Conservation (phyloP, 2,797 vertebrate genomes). For the Gastrophryne carolinensis region DNA sequence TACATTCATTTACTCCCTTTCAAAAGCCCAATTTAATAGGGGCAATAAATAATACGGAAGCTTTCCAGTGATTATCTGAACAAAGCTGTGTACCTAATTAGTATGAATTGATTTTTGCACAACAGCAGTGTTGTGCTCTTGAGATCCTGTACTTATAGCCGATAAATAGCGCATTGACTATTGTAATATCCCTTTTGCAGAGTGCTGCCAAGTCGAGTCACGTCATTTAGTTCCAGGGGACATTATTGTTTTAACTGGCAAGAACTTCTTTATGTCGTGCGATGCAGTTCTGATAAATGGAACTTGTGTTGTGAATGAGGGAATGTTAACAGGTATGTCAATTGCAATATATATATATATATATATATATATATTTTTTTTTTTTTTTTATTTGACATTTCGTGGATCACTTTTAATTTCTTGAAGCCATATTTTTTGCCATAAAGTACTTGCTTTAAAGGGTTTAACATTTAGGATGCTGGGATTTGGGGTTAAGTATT, state of each 20-base stretch:
- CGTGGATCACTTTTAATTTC: too few species aligned
- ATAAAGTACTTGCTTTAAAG: too few species aligned
- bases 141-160: not conserved
- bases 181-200: constrained; percentile 55
- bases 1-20: too few species aligned
- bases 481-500: too few species aligned
- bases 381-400: too few species aligned
- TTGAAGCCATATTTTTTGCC: too few species aligned
- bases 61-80: too few species aligned
- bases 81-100: not conserved
- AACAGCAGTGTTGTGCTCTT: not conserved
- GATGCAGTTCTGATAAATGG: constrained; percentile 70
- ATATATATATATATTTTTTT: too few species aligned
- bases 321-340: constrained; percentile 75
- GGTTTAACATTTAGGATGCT: too few species aligned
- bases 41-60: too few species aligned
- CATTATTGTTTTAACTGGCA: constrained; percentile 64
- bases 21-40: too few species aligned
- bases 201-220: constrained; percentile 65
- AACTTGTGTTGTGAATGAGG: constrained; percentile 70
- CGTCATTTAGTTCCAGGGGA: constrained; percentile 71
- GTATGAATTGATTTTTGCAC: not conserved
- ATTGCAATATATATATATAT: too few species aligned
- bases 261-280: constrained; percentile 65
- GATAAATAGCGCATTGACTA: not conserved